phyloP scores from a whole-genome alignment of 2,888 invertebrate species.

The Phyllotreta cruciferae region DNA sequence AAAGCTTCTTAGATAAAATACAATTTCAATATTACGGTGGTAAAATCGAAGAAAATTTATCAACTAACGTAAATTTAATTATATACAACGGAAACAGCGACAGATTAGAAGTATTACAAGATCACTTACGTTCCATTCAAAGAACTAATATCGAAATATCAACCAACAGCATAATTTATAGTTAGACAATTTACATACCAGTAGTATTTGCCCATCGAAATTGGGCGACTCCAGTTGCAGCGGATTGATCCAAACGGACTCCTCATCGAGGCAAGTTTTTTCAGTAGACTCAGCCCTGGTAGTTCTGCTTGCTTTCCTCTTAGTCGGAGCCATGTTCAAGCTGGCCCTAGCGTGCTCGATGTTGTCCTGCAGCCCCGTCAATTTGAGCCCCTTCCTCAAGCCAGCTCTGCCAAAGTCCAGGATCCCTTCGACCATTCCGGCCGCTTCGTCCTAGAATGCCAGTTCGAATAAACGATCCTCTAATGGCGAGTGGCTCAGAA shows the following conservation, averaged over 20 bases:
- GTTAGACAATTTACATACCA: conserved; percentile 44
- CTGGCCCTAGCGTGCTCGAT: conserved; percentile 47
- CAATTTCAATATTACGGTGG: conserved; percentile 50
- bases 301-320: conserved; percentile 38
- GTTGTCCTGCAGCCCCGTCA: conserved; percentile 68
- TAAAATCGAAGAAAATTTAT: conserved; percentile 39
- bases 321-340: conserved; percentile 30
- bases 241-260: conserved; percentile 57
- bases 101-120: conserved; percentile 35
- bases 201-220: conserved; percentile 54
- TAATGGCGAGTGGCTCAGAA: background rate
- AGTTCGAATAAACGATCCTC: background rate
- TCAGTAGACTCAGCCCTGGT: conserved; percentile 43
- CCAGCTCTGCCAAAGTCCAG: conserved; percentile 70
- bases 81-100: conserved; percentile 38
- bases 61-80: conserved; percentile 45
- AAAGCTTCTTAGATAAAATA: conserved; percentile 48
- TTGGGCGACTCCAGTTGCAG: conserved; percentile 51
- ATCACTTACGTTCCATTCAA: conserved; percentile 38
- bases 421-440: conserved; percentile 70
- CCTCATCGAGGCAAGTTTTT: conserved; percentile 46
- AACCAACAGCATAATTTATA: conserved; percentile 37
- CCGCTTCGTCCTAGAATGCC: conserved; percentile 67
- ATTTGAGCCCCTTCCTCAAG: conserved; percentile 65
- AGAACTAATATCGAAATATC: conserved; percentile 37